A percentile compares a stretch with the other conserved stretches of the same genome.
Evolutionary conservation across 1,140 invertebrate species (phyloP).

Genomic region (Stratiolaelaps scimitus): DNA sequence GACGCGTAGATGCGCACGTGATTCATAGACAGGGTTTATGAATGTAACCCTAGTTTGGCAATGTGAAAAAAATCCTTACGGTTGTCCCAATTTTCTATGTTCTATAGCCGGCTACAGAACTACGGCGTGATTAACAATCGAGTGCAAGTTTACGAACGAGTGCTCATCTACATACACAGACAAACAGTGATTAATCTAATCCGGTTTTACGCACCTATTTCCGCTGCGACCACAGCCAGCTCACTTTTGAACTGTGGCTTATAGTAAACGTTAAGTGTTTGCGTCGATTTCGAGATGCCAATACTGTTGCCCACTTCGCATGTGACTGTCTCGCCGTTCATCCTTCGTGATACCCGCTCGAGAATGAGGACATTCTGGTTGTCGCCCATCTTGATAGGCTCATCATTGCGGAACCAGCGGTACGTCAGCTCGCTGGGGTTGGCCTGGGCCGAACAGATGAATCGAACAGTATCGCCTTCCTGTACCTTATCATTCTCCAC

Average conservation of each 20-base stretch:
- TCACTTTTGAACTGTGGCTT: conserved; percentile 30
- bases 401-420: conserved; percentile 43
- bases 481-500: conserved; percentile 48
- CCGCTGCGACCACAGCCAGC: conserved; percentile 12
- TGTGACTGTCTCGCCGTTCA: conserved; percentile 70
- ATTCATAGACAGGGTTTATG: too few species aligned
- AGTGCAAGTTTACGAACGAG: too few species aligned
- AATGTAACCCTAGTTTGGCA: too few species aligned
- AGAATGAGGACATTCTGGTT: conserved; percentile 67
- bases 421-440: conserved; percentile 70
- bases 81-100: too few species aligned
- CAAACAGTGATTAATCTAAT: too few species aligned
- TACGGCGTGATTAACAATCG: too few species aligned
- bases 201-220: conserved; percentile 22
- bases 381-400: conserved; percentile 54
- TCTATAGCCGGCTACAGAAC: too few species aligned
- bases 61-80: too few species aligned
- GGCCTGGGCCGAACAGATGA: conserved; percentile 68
- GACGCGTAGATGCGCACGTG: too few species aligned
- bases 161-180: too few species aligned
- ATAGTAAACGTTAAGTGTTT: conserved; percentile 60
- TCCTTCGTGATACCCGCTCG: conserved; percentile 62
- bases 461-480: conserved; percentile 65
- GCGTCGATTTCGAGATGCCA: conserved; percentile 71
- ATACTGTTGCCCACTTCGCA: conserved; percentile 82